These are phyloP conservation scores for Forficula auricularia DNA, from an alignment of 1,140 invertebrate species.

Conservation along the genomic window DNA sequence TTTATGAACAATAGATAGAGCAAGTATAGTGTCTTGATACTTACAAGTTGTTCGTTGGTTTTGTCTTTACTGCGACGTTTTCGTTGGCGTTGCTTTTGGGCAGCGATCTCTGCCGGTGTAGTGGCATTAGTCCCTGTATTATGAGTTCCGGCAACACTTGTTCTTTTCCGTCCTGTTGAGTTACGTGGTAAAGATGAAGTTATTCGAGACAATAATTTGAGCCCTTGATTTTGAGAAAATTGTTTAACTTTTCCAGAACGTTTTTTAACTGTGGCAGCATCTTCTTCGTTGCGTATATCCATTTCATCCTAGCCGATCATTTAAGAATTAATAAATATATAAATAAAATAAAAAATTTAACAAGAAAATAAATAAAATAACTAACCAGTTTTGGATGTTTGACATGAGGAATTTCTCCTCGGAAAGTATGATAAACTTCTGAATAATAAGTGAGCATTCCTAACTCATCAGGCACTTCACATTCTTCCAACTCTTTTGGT, in stretches of 20 bases:
- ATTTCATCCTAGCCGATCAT: not conserved
- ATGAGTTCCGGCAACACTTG: no score
- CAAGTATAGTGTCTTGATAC: no score
- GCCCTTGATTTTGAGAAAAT: not conserved
- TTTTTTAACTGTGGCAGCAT: not conserved
- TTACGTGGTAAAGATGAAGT: not conserved
- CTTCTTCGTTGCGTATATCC: not conserved
- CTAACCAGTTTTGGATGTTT: slow-evolving; percentile 57
- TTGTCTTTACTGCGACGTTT: slow-evolving; percentile 9
- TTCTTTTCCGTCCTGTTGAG: not conserved
- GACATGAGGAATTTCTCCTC: slow-evolving; percentile 63
- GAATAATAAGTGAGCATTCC: slow-evolving; percentile 67
- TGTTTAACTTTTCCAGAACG: not conserved
- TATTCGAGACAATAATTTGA: not conserved
- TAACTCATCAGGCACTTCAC: slow-evolving; percentile 51
- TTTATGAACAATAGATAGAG: no score
- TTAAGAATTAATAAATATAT: no score
- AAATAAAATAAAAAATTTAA: no score
- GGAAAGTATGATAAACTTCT: slow-evolving; percentile 70
- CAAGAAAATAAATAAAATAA: no score
- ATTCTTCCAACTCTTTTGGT: slow-evolving; percentile 57
- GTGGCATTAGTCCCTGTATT: not conserved
- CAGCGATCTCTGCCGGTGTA: not conserved
- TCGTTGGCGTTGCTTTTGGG: not conserved
- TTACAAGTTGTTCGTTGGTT: slow-evolving; percentile 13